These are phyloP conservation scores for Lithophane socia DNA, from an alignment of 2,888 invertebrate genomes.

Conservation along the genomic window DNA sequence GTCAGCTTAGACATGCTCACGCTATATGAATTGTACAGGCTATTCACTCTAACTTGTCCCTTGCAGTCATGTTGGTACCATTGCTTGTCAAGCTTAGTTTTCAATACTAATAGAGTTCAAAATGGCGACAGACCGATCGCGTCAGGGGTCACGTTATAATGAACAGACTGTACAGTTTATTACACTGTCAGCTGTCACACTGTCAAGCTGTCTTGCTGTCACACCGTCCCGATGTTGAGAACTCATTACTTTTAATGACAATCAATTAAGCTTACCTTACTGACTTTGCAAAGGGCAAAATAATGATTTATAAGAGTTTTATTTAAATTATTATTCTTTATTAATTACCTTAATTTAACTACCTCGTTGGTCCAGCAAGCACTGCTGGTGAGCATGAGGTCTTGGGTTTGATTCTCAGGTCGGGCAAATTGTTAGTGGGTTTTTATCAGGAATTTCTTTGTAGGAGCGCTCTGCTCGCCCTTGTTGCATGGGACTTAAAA, in stretches of 20 bases:
- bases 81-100: no score
- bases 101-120: no score
- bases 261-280: conserved; percentile 25
- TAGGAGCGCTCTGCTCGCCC: background rate
- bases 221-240: conserved; percentile 9
- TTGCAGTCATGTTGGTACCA: no score
- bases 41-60: no score
- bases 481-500: no score
- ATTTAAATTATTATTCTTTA: background rate
- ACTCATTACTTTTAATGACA: conserved; percentile 47
- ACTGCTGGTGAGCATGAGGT: background rate
- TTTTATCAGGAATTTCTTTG: background rate
- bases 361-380: background rate
- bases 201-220: conserved; percentile 40
- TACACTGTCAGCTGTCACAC: conserved; percentile 39
- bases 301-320: background rate
- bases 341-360: background rate
- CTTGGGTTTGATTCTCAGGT: background rate
- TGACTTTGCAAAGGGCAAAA: conserved; percentile 8
- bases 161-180: conserved; percentile 11
- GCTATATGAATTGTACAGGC: conserved; percentile 12
- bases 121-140: no score
- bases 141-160: no score
- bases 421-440: background rate
- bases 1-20: conserved; percentile 8